These are phyloP conservation scores for Agelastica alni DNA, from an alignment of 2,888 invertebrate species.

Conservation along the genomic window DNA sequence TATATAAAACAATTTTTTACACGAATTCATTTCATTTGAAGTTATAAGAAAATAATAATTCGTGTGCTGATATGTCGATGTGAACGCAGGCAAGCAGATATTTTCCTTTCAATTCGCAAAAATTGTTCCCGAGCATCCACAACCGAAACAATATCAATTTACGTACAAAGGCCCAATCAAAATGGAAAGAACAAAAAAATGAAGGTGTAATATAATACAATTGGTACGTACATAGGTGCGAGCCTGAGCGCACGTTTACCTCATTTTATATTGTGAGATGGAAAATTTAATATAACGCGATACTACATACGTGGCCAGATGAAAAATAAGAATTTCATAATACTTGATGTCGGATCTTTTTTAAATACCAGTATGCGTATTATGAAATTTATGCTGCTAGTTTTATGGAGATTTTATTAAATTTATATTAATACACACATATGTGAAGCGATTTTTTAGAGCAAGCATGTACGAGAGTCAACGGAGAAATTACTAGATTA, in stretches of 20 bases:
- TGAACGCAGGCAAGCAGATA: too few species aligned
- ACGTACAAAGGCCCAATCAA: conserved; percentile 40
- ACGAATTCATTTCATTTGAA: too few species aligned
- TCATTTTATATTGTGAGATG: conserved; percentile 26
- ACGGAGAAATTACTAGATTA: too few species aligned
- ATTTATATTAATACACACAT: too few species aligned
- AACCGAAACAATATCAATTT: conserved; percentile 42
- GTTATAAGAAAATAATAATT: too few species aligned
- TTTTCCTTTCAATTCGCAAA: conserved; percentile 39
- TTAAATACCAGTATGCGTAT: too few species aligned
- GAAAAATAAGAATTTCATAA: conserved; percentile 18
- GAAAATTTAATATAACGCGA: conserved; percentile 23
- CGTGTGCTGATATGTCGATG: too few species aligned
- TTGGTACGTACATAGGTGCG: conserved; percentile 32
- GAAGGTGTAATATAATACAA: conserved; percentile 34
- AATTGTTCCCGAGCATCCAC: conserved; percentile 33
- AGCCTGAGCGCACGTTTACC: conserved; percentile 28
- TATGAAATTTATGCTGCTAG: too few species aligned
- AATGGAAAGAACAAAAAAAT: conserved; percentile 32
- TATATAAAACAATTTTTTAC: too few species aligned
- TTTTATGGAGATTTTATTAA: too few species aligned
- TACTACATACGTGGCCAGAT: conserved; percentile 13
- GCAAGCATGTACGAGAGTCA: too few species aligned
- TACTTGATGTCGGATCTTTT: conserved; percentile 7
- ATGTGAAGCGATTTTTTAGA: too few species aligned